Evolutionary conservation across 2,888 invertebrate species (phyloP).

Genomic region (Cerceris rybyensis): DNA sequence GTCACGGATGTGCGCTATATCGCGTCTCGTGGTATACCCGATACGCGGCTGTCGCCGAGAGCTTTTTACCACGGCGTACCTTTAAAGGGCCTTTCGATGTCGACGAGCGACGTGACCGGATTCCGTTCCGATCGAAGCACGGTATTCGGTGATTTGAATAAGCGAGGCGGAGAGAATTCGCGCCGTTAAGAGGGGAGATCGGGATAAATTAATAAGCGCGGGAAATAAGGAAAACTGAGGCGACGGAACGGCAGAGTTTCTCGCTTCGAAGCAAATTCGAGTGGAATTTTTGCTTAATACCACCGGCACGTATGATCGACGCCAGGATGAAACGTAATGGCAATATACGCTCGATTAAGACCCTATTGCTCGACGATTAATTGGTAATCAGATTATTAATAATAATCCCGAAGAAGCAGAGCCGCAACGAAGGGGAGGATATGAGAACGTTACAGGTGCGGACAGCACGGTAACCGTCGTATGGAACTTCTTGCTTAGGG

Average conservation of each 20-base stretch:
- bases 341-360: neutral
- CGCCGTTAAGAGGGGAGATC: neutral
- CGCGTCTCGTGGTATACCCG: neutral
- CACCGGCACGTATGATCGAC: neutral
- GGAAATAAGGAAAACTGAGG: slow-evolving; percentile 8
- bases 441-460: slow-evolving; percentile 11
- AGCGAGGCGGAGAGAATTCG: slow-evolving; percentile 1
- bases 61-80: slow-evolving; percentile 17
- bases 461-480: slow-evolving; percentile 8
- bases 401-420: neutral
- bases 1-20: slow-evolving; percentile 31
- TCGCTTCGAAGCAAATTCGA: slow-evolving; percentile 6
- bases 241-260: neutral
- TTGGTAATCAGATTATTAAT: neutral
- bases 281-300: neutral
- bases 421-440: neutral
- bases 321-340: neutral
- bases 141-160: slow-evolving; percentile 39
- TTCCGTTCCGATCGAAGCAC: slow-evolving; percentile 31
- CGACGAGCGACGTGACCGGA: slow-evolving; percentile 36
- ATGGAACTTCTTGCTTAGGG: slow-evolving; percentile 26
- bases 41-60: neutral
- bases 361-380: neutral
- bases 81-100: slow-evolving; percentile 46
- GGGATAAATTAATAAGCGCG: slow-evolving; percentile 31